phyloP scores from a whole-genome alignment of 2,888 invertebrate genomes.

The Zygaena filipendulae region DNA sequence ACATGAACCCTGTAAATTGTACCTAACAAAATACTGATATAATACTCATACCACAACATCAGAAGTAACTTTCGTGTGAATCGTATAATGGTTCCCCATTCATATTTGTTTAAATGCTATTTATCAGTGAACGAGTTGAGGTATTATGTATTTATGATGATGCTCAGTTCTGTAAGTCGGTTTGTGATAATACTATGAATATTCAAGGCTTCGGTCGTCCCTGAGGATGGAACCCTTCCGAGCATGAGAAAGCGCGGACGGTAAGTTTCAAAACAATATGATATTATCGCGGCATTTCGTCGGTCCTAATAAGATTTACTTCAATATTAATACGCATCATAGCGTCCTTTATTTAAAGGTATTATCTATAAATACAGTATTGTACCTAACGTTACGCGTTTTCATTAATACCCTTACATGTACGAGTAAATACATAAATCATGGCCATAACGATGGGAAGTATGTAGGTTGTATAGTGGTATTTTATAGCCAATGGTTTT shows the following conservation, averaged over 20 bases:
- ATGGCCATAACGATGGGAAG: conserved; percentile 15
- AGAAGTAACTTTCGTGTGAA: no score
- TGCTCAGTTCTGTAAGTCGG: conserved; percentile 53
- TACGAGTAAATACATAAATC: no score
- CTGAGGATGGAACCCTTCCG: conserved; percentile 58
- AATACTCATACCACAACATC: no score
- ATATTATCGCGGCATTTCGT: conserved; percentile 64
- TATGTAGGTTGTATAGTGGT: no score
- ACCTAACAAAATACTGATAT: no score
- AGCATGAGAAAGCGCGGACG: conserved; percentile 61
- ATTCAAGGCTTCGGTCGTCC: conserved; percentile 52
- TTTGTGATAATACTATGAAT: conserved; percentile 62
- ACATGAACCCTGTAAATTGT: no score
- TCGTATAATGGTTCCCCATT: no score
- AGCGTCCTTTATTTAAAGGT: conserved; percentile 59
- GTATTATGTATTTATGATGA: conserved; percentile 51
- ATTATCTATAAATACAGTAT: conserved; percentile 56
- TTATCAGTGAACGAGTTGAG: conserved; percentile 36
- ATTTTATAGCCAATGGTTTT: no score
- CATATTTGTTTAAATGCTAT: conserved; percentile 29
- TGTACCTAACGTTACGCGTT: conserved; percentile 1
- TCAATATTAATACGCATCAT: conserved; percentile 65
- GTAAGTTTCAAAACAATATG: conserved; percentile 64
- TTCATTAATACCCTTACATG: background rate
- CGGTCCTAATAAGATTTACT: conserved; percentile 67